These are phyloP conservation scores for Lerista edwardsae DNA, from an alignment of 2,797 vertebrate species.

Conservation along the genomic window DNA sequence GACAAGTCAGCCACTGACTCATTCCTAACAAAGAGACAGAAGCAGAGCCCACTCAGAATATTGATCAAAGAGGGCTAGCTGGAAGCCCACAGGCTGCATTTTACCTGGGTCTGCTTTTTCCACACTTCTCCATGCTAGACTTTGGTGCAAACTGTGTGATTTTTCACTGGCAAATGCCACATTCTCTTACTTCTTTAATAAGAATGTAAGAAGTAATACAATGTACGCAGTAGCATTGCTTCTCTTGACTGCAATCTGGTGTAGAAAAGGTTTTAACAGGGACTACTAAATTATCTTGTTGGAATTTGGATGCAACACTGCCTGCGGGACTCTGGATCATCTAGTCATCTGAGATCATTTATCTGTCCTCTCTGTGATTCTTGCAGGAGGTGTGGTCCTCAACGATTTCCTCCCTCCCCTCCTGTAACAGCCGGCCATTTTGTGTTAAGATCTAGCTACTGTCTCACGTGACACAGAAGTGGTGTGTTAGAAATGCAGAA, in stretches of 20 bases:
- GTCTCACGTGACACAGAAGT: too few species aligned
- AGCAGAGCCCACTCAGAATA: slow-evolving; percentile 8
- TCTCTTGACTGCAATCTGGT: not conserved
- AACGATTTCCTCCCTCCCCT: too few species aligned
- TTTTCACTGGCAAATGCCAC: not conserved
- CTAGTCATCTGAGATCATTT: too few species aligned
- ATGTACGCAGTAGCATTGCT: not conserved
- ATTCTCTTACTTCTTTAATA: not conserved
- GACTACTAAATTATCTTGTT: not conserved
- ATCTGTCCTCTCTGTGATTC: too few species aligned
- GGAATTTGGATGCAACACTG: too few species aligned
- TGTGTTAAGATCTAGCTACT: too few species aligned
- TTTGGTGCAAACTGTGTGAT: too few species aligned
- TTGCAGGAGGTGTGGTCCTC: too few species aligned
- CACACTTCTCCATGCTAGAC: not conserved
- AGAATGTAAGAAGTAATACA: too few species aligned
- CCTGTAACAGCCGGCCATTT: too few species aligned
- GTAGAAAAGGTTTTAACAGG: not conserved
- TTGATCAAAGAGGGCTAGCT: not conserved
- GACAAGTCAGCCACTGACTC: slow-evolving; percentile 88
- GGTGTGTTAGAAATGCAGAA: too few species aligned
- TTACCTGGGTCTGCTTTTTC: not conserved
- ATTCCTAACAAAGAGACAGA: slow-evolving; percentile 77
- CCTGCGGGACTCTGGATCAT: too few species aligned
- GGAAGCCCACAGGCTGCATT: not conserved